Evolutionary conservation across 1,140 invertebrate genomes (phyloP).

Genomic region (Portunus trituberculatus): DNA sequence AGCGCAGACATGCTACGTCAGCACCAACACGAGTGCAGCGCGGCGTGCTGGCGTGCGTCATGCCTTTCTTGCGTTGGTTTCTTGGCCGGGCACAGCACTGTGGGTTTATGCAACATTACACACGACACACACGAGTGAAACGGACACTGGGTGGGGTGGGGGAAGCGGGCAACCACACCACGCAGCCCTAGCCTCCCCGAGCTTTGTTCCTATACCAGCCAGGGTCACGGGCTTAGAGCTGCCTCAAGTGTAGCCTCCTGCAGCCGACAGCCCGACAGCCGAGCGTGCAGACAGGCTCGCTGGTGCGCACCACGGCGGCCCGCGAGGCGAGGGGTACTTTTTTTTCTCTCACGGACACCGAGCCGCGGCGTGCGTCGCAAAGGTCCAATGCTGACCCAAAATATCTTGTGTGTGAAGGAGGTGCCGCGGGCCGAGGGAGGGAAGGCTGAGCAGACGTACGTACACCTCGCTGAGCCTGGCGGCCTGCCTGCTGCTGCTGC

Average conservation of each 20-base stretch:
- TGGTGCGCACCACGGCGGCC: background rate
- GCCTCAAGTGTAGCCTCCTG: background rate
- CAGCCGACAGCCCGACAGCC: background rate
- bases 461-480: conserved; percentile 1
- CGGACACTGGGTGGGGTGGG: background rate
- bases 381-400: background rate
- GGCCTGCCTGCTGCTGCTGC: conserved; percentile 57
- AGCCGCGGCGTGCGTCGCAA: background rate
- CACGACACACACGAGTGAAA: background rate
- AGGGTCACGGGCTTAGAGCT: background rate
- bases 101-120: conserved; percentile 13
- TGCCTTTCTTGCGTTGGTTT: background rate
- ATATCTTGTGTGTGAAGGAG: background rate
- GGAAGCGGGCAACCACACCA: background rate
- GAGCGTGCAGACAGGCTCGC: background rate
- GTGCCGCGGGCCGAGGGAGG: background rate
- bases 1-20: background rate
- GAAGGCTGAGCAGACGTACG: background rate
- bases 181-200: background rate
- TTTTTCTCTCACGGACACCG: background rate
- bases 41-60: background rate
- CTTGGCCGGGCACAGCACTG: background rate
- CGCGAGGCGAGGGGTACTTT: background rate
- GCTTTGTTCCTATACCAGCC: background rate
- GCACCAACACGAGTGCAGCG: background rate